Evolutionary conservation across 1,140 invertebrate species (phyloP).

Genomic region (Caenorhabditis brenneri): DNA sequence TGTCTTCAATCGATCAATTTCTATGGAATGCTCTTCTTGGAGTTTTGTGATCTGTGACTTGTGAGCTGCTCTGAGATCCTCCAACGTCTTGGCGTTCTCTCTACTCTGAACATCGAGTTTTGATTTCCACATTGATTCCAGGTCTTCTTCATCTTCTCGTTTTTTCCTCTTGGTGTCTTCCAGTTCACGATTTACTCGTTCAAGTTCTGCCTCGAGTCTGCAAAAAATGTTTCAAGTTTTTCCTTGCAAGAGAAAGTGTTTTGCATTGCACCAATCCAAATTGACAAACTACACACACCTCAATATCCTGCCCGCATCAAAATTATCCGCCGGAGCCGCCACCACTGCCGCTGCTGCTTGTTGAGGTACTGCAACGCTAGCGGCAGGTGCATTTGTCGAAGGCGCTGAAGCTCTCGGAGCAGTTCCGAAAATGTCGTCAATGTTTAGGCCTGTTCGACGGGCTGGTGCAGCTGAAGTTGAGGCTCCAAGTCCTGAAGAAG

Average conservation of each 20-base stretch:
- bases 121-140: conserved; percentile 39
- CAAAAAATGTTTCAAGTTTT: background rate
- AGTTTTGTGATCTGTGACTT: conserved; percentile 15
- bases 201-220: conserved; percentile 43
- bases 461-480: background rate
- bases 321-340: background rate
- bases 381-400: background rate
- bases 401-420: background rate
- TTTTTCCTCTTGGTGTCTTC: conserved; percentile 45
- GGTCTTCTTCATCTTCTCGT: conserved; percentile 45
- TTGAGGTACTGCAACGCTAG: background rate
- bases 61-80: background rate
- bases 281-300: too few species aligned
- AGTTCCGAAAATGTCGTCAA: background rate
- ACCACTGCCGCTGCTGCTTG: background rate
- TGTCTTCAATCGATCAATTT: conserved; percentile 22
- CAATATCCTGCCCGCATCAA: background rate
- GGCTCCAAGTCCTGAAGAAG: background rate
- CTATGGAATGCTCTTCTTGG: conserved; percentile 5
- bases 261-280: too few species aligned
- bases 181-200: conserved; percentile 41
- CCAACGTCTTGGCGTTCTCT: background rate
- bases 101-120: background rate
- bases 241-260: background rate
- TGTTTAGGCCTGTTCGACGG: background rate